Evolutionary conservation across 2,797 vertebrate species (phyloP), one percentile per base, ranked within the genome.

Genomic region (Sebastes kiyomatsui): DNA sequence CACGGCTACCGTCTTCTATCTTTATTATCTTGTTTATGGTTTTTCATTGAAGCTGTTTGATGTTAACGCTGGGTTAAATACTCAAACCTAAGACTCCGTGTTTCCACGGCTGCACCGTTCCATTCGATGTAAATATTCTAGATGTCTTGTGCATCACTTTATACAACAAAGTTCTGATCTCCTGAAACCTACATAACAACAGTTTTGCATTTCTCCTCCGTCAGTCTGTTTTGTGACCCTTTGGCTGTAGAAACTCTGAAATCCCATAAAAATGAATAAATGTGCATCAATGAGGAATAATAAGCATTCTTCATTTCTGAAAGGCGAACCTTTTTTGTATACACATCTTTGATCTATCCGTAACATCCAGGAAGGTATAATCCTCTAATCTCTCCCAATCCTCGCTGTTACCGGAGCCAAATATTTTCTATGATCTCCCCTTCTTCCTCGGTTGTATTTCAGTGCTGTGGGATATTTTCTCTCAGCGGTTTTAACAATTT

Each of bases 381-480:
- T 90, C 89, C 90, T 88, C 86, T 87, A 88, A 92, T 91, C 91
- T 81, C 77, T 65, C 42, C 28, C 22, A 12, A 59, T 78, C 79
- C 75, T 86, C 59, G 13, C 81, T 68, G 66, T 65, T 77, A 62
- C 70, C 28, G 42, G 77, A 67, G 88, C 89, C 85, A 87, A 78
- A 85, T 66, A 60, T 65, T 54, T 80, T 30, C 80, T 85, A 12
- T 86, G 82, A 82, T 90, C 84, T 72, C 69, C 35, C 58, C 65
- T 78, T 87, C 70, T 81, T 20, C 10, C 62, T 79, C 71, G 5
- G 11, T 84, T 85, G 77, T 35, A 65, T 74, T 85, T 85, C 62
- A 27, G 27, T 12, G 52, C 65, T 74, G 64, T 65, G 59, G 68
- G 35, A 66, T 80, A 73, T 68, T 55, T 12, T 20, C 23, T 54